These are phyloP conservation scores for Microplitis demolitor DNA, from an alignment of 1,140 invertebrate genomes.

Conservation along the genomic window DNA sequence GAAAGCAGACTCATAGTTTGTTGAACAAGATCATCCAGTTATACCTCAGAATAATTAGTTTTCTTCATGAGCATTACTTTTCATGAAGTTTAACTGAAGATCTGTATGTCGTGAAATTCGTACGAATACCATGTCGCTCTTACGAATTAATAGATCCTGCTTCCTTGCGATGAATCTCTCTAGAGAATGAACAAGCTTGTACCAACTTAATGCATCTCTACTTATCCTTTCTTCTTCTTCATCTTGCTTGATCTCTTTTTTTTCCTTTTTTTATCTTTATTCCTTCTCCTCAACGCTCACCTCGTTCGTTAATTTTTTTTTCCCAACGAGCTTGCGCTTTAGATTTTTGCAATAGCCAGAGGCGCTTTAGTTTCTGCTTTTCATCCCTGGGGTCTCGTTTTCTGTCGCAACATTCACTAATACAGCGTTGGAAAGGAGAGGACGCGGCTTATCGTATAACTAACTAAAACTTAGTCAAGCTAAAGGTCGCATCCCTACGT, in stretches of 20 bases:
- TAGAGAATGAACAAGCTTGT: not conserved
- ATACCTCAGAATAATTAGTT: not conserved
- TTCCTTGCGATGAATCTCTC: not conserved
- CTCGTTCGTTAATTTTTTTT: not conserved
- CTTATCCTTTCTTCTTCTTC: not conserved
- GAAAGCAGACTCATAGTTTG: not conserved
- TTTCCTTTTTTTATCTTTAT: no score
- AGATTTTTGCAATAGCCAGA: not conserved
- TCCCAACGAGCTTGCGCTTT: not conserved
- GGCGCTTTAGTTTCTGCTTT: not conserved
- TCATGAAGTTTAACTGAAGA: not conserved
- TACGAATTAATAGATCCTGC: not conserved
- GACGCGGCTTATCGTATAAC: not conserved
- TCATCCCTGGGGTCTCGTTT: not conserved
- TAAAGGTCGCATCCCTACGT: not conserved
- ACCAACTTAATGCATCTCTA: not conserved
- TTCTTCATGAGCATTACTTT: not conserved
- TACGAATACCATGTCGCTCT: not conserved
- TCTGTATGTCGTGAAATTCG: not conserved
- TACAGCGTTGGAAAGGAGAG: not conserved
- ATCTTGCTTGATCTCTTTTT: no score
- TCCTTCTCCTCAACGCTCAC: no score
- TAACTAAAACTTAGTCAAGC: not conserved
- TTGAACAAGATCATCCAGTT: slow-evolving; percentile 1
- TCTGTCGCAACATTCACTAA: not conserved